phyloP scores from a whole-genome alignment of 2,888 invertebrate genomes.

The Nineta flava region DNA sequence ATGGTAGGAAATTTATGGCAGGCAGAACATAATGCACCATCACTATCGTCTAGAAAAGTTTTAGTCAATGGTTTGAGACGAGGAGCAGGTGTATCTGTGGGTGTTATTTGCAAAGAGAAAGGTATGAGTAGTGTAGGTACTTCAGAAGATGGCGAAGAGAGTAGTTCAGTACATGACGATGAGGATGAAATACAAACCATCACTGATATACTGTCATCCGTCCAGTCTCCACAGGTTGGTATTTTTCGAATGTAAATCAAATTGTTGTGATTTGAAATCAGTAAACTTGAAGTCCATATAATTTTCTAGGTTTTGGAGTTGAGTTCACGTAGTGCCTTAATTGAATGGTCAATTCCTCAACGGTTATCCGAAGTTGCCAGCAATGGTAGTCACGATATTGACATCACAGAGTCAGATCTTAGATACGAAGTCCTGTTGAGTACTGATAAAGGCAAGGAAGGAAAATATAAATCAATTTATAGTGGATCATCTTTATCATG shows the following conservation, averaged over 20 bases:
- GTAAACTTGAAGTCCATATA: slow-evolving; percentile 4
- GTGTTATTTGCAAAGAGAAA: slow-evolving; percentile 26
- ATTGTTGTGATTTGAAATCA: background rate
- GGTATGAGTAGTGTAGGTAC: slow-evolving; percentile 45
- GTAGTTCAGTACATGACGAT: slow-evolving; percentile 55
- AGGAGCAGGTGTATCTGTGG: slow-evolving; percentile 15
- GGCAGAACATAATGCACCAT: slow-evolving; percentile 37
- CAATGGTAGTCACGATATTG: slow-evolving; percentile 34
- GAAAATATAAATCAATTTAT: slow-evolving; percentile 73
- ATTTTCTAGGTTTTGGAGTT: slow-evolving; percentile 58
- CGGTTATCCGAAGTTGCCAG: slow-evolving; percentile 30
- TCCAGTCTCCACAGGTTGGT: slow-evolving; percentile 53
- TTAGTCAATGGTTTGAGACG: slow-evolving; percentile 35
- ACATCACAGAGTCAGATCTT: slow-evolving; percentile 45
- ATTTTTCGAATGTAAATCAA: too few species aligned
- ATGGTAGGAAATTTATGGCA: slow-evolving; percentile 22
- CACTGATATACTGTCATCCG: slow-evolving; percentile 55
- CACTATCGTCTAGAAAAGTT: slow-evolving; percentile 54
- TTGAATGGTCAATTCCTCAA: slow-evolving; percentile 61
- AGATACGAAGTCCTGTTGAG: slow-evolving; percentile 69
- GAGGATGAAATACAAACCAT: slow-evolving; percentile 53
- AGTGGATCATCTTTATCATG: slow-evolving; percentile 61
- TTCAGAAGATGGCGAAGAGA: slow-evolving; percentile 66
- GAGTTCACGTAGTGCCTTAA: slow-evolving; percentile 68
- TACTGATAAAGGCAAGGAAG: slow-evolving; percentile 53